Evolutionary conservation across 2,797 vertebrate species (phyloP).

Genomic region (Cyclopterus lumpus): DNA sequence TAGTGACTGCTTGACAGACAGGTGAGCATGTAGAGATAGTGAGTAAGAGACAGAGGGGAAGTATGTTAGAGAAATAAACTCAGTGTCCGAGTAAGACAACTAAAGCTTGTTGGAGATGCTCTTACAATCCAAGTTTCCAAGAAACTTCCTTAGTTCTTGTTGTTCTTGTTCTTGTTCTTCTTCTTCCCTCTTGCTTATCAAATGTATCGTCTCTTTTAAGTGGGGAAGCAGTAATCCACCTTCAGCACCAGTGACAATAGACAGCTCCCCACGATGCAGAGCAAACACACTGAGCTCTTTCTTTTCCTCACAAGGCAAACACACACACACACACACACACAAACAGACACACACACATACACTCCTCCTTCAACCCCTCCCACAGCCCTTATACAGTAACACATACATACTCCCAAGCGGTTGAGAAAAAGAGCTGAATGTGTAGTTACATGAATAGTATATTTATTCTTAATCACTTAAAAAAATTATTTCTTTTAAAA

Average conservation of each 20-base stretch:
- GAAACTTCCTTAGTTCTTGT: constrained; percentile 53
- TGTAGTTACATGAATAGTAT: neutral
- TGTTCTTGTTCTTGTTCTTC: constrained; percentile 8
- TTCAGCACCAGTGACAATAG: constrained; percentile 77
- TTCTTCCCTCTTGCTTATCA: constrained; percentile 47
- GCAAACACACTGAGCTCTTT: constrained; percentile 39
- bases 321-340: constrained; percentile 10
- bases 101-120: constrained; percentile 22
- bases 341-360: constrained; percentile 16
- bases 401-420: constrained; percentile 15
- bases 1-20: constrained; percentile 42
- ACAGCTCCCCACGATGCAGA: constrained; percentile 69
- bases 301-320: constrained; percentile 17
- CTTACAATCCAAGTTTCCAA: constrained; percentile 57
- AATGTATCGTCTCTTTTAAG: constrained; percentile 43
- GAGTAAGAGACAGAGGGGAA: neutral
- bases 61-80: constrained; percentile 32
- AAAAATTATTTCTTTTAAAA: neutral
- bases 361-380: constrained; percentile 51
- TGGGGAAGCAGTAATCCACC: constrained; percentile 65
- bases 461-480: neutral
- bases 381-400: constrained; percentile 19
- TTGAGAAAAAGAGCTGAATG: constrained; percentile 1
- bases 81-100: constrained; percentile 9
- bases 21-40: constrained; percentile 15